phyloP scores from a whole-genome alignment of 2,888 invertebrate species.

The Volucella bombylans region DNA sequence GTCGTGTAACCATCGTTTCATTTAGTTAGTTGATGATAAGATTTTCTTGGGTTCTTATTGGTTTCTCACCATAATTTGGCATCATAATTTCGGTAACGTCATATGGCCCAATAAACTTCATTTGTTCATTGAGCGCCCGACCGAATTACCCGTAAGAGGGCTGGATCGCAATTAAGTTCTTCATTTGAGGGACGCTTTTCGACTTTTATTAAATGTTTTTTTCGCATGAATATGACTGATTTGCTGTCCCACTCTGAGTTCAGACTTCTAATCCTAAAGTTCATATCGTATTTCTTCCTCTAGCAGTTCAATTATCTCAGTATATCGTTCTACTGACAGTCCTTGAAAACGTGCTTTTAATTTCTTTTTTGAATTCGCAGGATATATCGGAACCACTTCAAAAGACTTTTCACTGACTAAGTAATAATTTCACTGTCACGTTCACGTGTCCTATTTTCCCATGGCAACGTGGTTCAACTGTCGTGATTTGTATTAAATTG shows the following conservation, averaged over 20 bases:
- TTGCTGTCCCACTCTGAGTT: not conserved
- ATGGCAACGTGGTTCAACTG: not conserved
- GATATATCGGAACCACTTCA: slow-evolving; percentile 11
- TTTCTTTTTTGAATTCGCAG: slow-evolving; percentile 19
- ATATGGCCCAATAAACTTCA: too few relatives aligned
- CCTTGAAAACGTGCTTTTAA: slow-evolving; percentile 4
- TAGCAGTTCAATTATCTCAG: not conserved
- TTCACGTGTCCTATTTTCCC: not conserved
- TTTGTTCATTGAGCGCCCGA: too few relatives aligned
- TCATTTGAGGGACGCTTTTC: not conserved
- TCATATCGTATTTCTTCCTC: not conserved
- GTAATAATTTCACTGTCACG: not conserved
- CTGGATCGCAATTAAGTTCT: too few relatives aligned
- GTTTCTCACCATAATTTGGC: too few relatives aligned
- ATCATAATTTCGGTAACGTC: too few relatives aligned
- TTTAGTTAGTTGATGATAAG: too few relatives aligned
- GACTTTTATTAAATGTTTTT: not conserved
- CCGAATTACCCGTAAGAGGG: too few relatives aligned
- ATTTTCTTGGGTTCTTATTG: too few relatives aligned
- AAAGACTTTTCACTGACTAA: not conserved
- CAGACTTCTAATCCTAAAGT: not conserved
- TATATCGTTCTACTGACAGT: not conserved
- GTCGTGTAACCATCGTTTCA: too few relatives aligned
- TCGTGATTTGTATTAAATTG: too few relatives aligned
- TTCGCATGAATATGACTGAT: slow-evolving; percentile 2